Evolutionary conservation across 2,888 invertebrate species (phyloP), one percentile per base, ranked within the genome.

Genomic region (Erebia ligea): DNA sequence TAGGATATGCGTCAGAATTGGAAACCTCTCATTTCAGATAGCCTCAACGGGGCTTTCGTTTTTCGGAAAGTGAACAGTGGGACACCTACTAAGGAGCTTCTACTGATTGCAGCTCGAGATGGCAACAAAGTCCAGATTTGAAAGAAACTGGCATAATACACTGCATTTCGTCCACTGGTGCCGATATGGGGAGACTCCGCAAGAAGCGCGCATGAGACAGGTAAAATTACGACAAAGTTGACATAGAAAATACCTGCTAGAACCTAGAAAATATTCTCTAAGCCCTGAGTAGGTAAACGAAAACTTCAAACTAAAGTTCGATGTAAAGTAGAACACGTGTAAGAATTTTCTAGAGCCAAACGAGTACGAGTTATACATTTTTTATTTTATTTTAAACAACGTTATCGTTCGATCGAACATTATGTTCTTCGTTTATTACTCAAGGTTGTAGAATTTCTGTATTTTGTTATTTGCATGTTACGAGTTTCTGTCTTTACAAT

Each of bases 161-260:
- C 95, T 94, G 90, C 95, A 91, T 92, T 95, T 95, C 88, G 94
- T 94, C 77, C 95, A 95, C 86, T 96, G 95, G 95, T 96, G 96
- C 87, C 94, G 96, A 76, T 96, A 96, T 79, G 96, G 95, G 71
- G 95, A 95, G 85, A 94, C 95, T 65, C 95, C 95, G 80, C 94
- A 95, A 84, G 95, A 95, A 87, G 94, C 95, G 88, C 94, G 95
- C 83, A 94, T 95, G 90, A 94, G 95, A 93, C 95, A 95, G 94
- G 96, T 96, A 94, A 94, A 85, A 25, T 54, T 17, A 56, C 17
- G 40, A n/a, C 56, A 56, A 34, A 64, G 4, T 17, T 64, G 10
- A 58, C 25, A 34, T 21, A 58, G 57, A 1, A 3, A 63, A 5
- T 61, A 61, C 5, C 13, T 9, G 21, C 19, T 19, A 62, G 21